Conservation (phyloP, 1,140 invertebrate genomes). For the Hormaphis cornu region DNA sequence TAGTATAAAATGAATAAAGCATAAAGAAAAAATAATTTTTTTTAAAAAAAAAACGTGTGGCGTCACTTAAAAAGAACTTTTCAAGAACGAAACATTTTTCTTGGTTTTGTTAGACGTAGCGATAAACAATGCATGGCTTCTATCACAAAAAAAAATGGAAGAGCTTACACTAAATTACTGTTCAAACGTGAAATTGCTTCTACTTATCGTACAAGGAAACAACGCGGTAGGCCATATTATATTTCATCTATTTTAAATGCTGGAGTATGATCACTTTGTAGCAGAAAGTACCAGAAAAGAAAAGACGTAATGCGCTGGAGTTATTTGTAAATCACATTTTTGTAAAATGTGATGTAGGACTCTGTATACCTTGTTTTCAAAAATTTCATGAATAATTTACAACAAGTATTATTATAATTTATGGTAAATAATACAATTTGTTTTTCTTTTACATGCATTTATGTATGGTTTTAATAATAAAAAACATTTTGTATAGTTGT, state of each 20-base stretch:
- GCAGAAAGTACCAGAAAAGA: neutral
- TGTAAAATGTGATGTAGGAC: neutral
- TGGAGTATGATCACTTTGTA: neutral
- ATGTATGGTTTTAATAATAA: too few species aligned
- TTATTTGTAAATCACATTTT: neutral
- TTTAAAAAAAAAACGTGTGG: too few species aligned
- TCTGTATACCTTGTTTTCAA: neutral
- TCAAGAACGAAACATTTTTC: too few species aligned
- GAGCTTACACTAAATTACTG: neutral
- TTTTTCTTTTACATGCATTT: too few species aligned
- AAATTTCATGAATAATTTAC: neutral
- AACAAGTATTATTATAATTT: neutral
- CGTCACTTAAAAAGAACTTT: too few species aligned
- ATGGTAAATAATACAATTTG: neutral
- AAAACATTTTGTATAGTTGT: too few species aligned
- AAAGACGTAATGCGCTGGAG: neutral
- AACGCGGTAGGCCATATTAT: neutral
- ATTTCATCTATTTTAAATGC: neutral
- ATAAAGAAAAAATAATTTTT: too few species aligned
- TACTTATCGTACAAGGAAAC: neutral
- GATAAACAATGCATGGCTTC: conserved; percentile 17
- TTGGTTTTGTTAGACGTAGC: conserved; percentile 32
- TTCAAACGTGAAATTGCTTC: neutral
- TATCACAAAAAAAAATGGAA: neutral
- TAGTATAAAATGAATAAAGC: too few species aligned